A percentile compares a stretch with the other conserved stretches of the same genome.
Evolutionary conservation across 2,888 invertebrate species (phyloP).

Genomic region (Uloborus plumipes): DNA sequence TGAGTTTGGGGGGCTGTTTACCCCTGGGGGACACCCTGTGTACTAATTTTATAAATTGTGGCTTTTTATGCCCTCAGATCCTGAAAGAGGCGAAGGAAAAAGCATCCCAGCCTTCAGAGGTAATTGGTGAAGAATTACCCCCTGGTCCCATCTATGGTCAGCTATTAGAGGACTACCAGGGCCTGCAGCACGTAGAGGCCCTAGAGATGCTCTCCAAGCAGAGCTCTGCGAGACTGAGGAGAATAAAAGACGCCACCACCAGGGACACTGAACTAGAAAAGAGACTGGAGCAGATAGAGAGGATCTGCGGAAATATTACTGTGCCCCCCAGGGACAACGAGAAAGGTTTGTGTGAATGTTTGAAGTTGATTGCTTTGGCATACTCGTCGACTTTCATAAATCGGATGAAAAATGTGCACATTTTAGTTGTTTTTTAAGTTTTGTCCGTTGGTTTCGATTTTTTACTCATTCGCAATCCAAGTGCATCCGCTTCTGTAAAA

Average conservation of each 20-base stretch:
- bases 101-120: background rate
- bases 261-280: conserved; percentile 80
- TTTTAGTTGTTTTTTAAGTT: no score
- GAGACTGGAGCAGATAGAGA: conserved; percentile 83
- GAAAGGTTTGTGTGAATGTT: no score
- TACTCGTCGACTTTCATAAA: no score
- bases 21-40: no score
- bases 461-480: no score
- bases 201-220: conserved; percentile 90
- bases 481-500: no score
- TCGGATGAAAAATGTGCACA: no score
- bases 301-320: conserved; percentile 71
- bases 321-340: conserved; percentile 66
- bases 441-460: no score
- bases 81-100: conserved; percentile 40
- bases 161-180: conserved; percentile 69
- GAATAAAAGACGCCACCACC: conserved; percentile 76
- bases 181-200: conserved; percentile 89
- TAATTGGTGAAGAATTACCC: no score
- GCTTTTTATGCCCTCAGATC: conserved; percentile 18
- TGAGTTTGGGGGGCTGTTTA: no score
- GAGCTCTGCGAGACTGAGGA: conserved; percentile 81
- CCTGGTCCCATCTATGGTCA: conserved; percentile 23
- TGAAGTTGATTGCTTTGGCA: no score
- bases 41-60: no score